Conservation (phyloP, 2,888 invertebrate species). For the Noctuana brunneofusca region DNA sequence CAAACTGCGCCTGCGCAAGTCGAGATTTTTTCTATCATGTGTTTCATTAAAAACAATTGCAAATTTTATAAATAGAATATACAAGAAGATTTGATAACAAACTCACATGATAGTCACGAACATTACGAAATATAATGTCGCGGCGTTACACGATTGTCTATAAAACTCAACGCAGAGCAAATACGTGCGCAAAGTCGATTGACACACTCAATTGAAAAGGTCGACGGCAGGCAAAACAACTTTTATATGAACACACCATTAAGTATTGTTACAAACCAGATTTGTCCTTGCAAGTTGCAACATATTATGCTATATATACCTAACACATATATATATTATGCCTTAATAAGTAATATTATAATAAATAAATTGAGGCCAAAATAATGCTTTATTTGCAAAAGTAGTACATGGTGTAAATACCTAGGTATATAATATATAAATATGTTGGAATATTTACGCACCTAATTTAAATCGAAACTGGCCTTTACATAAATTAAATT, state of each 20-base stretch:
- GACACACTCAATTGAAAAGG: slow-evolving; percentile 38
- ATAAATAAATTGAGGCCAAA: too few relatives aligned
- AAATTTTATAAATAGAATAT: background rate
- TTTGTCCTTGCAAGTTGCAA: too few relatives aligned
- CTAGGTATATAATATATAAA: too few relatives aligned
- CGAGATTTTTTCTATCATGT: background rate
- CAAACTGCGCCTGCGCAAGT: background rate
- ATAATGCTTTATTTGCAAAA: too few relatives aligned
- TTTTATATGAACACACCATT: background rate
- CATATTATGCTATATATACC: too few relatives aligned
- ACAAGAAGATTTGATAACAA: background rate
- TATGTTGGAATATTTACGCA: too few relatives aligned
- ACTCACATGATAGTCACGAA: slow-evolving; percentile 51
- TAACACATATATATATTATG: too few relatives aligned
- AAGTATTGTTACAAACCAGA: background rate
- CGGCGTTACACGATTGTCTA: background rate
- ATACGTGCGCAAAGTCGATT: slow-evolving; percentile 35
- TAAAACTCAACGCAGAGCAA: background rate
- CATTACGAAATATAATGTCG: slow-evolving; percentile 40
- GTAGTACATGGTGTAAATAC: too few relatives aligned
- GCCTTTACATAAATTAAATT: too few relatives aligned
- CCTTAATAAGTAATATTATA: too few relatives aligned
- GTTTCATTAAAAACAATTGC: background rate
- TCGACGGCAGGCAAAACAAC: slow-evolving; percentile 26
- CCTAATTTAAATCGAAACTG: too few relatives aligned